Evolutionary conservation across 2,888 invertebrate genomes (phyloP), one percentile per base, ranked within the genome.

Genomic region (Callyntrura sp.): DNA sequence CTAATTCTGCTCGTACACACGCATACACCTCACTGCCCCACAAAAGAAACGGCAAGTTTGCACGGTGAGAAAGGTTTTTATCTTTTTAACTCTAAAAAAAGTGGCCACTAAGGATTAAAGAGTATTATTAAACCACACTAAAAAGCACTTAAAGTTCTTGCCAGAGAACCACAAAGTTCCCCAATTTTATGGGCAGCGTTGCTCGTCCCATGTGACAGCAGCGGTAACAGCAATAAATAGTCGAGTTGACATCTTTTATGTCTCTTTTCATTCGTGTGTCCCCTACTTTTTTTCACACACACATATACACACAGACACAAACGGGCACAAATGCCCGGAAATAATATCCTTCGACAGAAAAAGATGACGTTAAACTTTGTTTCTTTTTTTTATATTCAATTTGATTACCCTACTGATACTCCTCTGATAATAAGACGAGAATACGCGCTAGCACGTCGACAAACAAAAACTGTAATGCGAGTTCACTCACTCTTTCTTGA

Each of bases 101-200:
- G 51, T 51, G n/a, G 43, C 70, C 45, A 45, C 70, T 73, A 45
- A 35, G 70, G 45, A 73, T 73, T 73, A 73, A n/a, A 73, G 70
- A 73, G 70, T 68, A n/a, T 51, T 60, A 73, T 73, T 73, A 73
- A 35, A 45, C 70, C 70, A 73, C 70, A 73, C 70, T 73, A 73
- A 73, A 73, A 73, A 73, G 70, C 70, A 73, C 70, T 73, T 73
- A 73, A 73, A 73, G 70, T 73, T 45, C 45, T 73, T 20, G 20
- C 70, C 35, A 35, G 35, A 35, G 35, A 35, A 35, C 35, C 6
- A 35, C 35, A 35, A 35, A 35, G 35, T 35, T 35, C 6, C 2
- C 35, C 35, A 35, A 35, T 35, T 35, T 4, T 6, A 35, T 35
- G 35, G 35, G 6, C 6, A 35, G 35, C 2, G 3, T 6, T 35